Evolutionary conservation across 2,797 vertebrate species (phyloP).

Genomic region (Cuculus canorus): DNA sequence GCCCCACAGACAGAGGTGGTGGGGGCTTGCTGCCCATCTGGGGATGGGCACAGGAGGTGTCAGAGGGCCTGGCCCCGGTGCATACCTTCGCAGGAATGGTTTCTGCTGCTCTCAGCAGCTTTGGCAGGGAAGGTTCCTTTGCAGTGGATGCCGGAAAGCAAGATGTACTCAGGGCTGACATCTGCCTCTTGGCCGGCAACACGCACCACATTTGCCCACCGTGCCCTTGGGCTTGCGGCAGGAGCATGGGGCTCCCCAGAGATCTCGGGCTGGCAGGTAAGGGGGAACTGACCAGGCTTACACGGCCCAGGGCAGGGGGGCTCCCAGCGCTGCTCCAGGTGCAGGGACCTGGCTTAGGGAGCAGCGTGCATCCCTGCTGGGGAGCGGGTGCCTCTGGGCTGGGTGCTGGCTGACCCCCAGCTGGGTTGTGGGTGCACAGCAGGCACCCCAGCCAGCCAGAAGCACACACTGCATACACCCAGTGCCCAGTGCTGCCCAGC

Average conservation of each 20-base stretch:
- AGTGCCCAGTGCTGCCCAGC: neutral
- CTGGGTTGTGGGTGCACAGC: neutral
- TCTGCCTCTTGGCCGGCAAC: slow-evolving; percentile 50
- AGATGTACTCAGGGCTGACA: slow-evolving; percentile 50
- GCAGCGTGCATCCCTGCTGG: neutral
- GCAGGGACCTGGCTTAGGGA: neutral
- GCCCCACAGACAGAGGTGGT: neutral
- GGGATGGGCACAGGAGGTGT: neutral
- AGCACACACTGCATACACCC: neutral
- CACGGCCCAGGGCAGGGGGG: accelerated
- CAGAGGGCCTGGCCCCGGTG: neutral
- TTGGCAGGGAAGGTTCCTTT: slow-evolving; percentile 55
- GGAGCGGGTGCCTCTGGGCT: neutral
- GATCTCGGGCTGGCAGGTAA: neutral
- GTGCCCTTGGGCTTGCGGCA: neutral
- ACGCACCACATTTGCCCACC: neutral
- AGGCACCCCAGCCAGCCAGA: neutral
- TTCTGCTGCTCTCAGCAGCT: slow-evolving; percentile 69
- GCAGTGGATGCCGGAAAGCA: slow-evolving; percentile 58
- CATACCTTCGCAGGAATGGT: slow-evolving; percentile 54
- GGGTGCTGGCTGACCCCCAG: neutral
- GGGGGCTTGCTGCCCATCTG: accelerated
- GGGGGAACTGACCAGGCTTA: neutral
- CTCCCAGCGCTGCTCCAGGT: neutral
- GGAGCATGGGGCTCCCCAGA: neutral